These are phyloP conservation scores for Brachypteracias leptosomus DNA, from an alignment of 2,113 vertebrate genomes.

Conservation along the genomic window DNA sequence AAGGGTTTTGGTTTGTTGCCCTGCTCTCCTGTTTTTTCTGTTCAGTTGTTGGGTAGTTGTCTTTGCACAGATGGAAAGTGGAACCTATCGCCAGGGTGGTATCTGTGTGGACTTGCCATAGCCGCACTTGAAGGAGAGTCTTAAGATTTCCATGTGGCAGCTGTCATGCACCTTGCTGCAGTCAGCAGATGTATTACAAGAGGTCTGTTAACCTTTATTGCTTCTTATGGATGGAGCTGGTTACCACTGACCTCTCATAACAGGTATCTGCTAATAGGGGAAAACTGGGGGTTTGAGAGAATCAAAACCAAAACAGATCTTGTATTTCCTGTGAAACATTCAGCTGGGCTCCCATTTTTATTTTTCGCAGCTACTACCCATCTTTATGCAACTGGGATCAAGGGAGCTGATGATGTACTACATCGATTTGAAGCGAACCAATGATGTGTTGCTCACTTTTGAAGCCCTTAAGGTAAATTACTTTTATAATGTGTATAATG, in stretches of 20 bases:
- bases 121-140: slow-evolving; percentile 56
- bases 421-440: slow-evolving; percentile 95
- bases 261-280: slow-evolving; percentile 54
- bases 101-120: slow-evolving; percentile 57
- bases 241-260: slow-evolving; percentile 64
- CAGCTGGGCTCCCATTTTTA: background rate
- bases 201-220: slow-evolving; percentile 68
- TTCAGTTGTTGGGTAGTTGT: slow-evolving; percentile 62
- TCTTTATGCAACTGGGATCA: slow-evolving; percentile 98
- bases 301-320: background rate
- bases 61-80: slow-evolving; percentile 63
- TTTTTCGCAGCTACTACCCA: slow-evolving; percentile 86
- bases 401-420: slow-evolving; percentile 97
- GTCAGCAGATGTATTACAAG: slow-evolving; percentile 60
- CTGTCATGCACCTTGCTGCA: slow-evolving; percentile 61
- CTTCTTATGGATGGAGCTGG: slow-evolving; percentile 67
- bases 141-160: slow-evolving; percentile 57
- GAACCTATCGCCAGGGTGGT: slow-evolving; percentile 45
- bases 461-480: slow-evolving; percentile 93
- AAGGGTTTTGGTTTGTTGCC: slow-evolving; percentile 61
- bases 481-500: background rate
- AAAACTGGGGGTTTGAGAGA: background rate
- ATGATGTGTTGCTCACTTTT: slow-evolving; percentile 95
- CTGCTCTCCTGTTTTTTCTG: slow-evolving; percentile 60
- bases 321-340: background rate